Evolutionary conservation across 2,888 invertebrate genomes (phyloP), one percentile per base, ranked within the genome.

Genomic region (Agonopterix heracliana): DNA sequence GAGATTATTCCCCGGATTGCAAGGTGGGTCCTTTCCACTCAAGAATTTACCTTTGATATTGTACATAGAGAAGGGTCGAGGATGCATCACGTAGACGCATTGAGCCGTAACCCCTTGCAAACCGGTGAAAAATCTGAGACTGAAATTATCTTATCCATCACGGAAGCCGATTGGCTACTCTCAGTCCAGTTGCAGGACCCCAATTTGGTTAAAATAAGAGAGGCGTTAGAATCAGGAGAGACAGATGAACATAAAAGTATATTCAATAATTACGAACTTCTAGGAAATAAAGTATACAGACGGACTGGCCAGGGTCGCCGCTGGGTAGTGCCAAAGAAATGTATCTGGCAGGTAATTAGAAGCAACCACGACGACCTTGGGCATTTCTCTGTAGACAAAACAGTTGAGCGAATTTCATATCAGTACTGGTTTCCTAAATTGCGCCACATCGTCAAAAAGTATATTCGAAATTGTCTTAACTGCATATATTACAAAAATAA

Each of bases 401-500:
- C 61, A 53, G 3, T 57, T 14, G 62, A 59, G 45, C 45, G 57
- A 42, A 55, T 60, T 13, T 12, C 13, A 9, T 3, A 14, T 34
- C 44, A 38, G 11, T 61, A 57, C 38, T 64, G 64, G 62, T 62
- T 61, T 46, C 46, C 53, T 8, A 41, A 44, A n/a, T 50, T 61
- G 50, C 44, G 52, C 26, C 42, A 54, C n/a, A 50, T 38, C 0
- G 49, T 61, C n/a, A 55, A 41, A 41, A 67, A 66, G 41, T 68
- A 73, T 47, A 63, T 70, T 12, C 55, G 50, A 38, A 59, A 61
- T 26, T 72, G 69, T 48, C 26, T 74, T 9, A 60, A 63, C 26
- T 69, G 68, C 48, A 46, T 61, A 45, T 72, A 70, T 55, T 64
- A 61, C 49, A 73, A 72, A 59, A 56, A 53, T 11, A 58, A 57